A percentile compares a stretch with the other conserved stretches of the same genome.
Conservation (phyloP, 2,113 vertebrate species). For the Sebastes schlegelii region DNA sequence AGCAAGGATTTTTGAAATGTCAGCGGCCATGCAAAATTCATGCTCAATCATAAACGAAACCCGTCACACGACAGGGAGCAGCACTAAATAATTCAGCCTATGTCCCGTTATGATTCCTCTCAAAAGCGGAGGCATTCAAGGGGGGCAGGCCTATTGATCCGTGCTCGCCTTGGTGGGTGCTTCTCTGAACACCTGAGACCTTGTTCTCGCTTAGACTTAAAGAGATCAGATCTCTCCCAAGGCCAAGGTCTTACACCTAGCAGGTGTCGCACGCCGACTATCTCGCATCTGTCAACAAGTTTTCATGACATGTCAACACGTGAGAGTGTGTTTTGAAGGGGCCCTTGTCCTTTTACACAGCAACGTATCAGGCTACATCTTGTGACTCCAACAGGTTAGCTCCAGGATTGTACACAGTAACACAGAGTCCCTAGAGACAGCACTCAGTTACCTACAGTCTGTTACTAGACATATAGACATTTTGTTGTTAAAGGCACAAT, state of each 20-base stretch:
- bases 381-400: slow-evolving; percentile 4
- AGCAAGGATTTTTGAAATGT: slow-evolving; percentile 75
- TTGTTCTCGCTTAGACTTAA: slow-evolving; percentile 59
- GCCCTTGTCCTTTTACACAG: slow-evolving; percentile 25
- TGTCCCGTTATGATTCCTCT: slow-evolving; percentile 73
- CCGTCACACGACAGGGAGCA: slow-evolving; percentile 65
- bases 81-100: slow-evolving; percentile 82
- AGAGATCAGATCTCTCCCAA: slow-evolving; percentile 66
- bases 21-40: slow-evolving; percentile 85
- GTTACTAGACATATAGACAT: background rate
- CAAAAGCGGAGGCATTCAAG: slow-evolving; percentile 69
- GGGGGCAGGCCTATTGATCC: slow-evolving; percentile 39
- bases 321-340: slow-evolving; percentile 33
- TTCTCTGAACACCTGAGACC: slow-evolving; percentile 66
- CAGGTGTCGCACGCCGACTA: slow-evolving; percentile 63
- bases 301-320: slow-evolving; percentile 53
- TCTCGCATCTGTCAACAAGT: slow-evolving; percentile 59
- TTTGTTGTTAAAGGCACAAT: slow-evolving; percentile 5
- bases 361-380: slow-evolving; percentile 44
- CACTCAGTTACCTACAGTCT: slow-evolving; percentile 9
- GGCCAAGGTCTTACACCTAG: slow-evolving; percentile 67
- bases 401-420: slow-evolving; percentile 6
- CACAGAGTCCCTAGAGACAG: slow-evolving; percentile 14
- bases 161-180: slow-evolving; percentile 49
- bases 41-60: slow-evolving; percentile 80